Conservation (phyloP, 2,888 invertebrate genomes). For the Dromius quadrimaculatus region DNA sequence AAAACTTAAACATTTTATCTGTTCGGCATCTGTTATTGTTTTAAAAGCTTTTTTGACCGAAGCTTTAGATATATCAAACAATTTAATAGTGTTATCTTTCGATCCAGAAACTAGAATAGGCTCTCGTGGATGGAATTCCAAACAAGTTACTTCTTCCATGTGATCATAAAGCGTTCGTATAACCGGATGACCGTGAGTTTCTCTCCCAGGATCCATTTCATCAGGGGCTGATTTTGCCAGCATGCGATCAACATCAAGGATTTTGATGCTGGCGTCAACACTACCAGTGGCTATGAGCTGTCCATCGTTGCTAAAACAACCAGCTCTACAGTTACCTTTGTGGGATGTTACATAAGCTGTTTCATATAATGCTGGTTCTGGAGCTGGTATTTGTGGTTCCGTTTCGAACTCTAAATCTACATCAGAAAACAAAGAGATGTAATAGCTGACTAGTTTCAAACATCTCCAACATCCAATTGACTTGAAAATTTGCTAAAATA, state of each 20-base stretch:
- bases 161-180: slow-evolving; percentile 98
- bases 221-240: slow-evolving; percentile 96
- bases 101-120: slow-evolving; percentile 96
- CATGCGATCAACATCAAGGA: slow-evolving; percentile 99
- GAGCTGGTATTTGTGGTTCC: slow-evolving; percentile 91
- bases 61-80: slow-evolving; percentile 98
- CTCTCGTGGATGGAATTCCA: slow-evolving; percentile 97
- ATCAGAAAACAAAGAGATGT: slow-evolving; percentile 8
- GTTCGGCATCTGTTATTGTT: slow-evolving; percentile 94
- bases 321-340: slow-evolving; percentile 95
- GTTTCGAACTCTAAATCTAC: slow-evolving; percentile 95
- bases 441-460: no score
- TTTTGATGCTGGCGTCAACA: slow-evolving; percentile 98
- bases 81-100: slow-evolving; percentile 91
- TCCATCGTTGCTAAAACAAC: slow-evolving; percentile 95
- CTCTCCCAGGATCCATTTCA: slow-evolving; percentile 84
- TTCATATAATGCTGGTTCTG: slow-evolving; percentile 97
- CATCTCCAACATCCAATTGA: no score
- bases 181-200: slow-evolving; percentile 96
- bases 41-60: slow-evolving; percentile 98
- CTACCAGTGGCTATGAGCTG: slow-evolving; percentile 98
- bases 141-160: slow-evolving; percentile 94
- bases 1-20: slow-evolving; percentile 90
- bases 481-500: no score
- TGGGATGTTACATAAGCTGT: slow-evolving; percentile 99